These are phyloP conservation scores for Dolichomitus sp. DNA, from an alignment of 2,888 invertebrate genomes.

Conservation along the genomic window DNA sequence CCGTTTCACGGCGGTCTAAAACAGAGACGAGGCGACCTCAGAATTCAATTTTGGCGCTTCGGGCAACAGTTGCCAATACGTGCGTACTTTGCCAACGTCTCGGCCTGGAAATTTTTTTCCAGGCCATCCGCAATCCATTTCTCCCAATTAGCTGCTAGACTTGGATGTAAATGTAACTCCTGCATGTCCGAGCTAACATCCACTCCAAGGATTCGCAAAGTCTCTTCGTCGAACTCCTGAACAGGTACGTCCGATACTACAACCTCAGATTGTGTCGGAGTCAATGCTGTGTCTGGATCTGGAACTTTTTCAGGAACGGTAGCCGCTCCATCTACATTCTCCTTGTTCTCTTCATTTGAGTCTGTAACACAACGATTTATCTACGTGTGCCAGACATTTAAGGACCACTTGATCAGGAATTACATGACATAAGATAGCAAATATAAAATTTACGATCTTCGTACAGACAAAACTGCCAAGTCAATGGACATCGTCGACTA, in stretches of 20 bases:
- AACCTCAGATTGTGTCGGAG: too few species aligned
- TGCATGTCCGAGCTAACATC: conserved; percentile 34
- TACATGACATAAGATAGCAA: background rate
- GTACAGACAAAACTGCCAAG: conserved; percentile 38
- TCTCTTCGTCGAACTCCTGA: conserved; percentile 54
- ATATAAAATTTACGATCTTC: conserved; percentile 1
- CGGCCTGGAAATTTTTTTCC: conserved; percentile 46
- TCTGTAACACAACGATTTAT: background rate
- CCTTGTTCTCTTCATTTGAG: background rate
- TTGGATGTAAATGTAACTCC: conserved; percentile 57
- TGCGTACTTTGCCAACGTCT: conserved; percentile 62
- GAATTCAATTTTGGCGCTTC: conserved; percentile 65
- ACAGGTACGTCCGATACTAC: background rate
- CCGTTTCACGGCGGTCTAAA: conserved; percentile 61
- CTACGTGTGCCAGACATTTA: background rate
- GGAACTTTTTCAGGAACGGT: background rate
- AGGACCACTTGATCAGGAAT: background rate
- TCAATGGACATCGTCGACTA: conserved; percentile 33
- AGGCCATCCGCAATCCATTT: conserved; percentile 18
- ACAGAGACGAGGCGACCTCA: conserved; percentile 61
- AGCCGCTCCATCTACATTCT: background rate
- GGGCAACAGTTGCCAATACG: conserved; percentile 62
- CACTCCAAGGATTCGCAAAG: conserved; percentile 52
- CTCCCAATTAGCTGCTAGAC: conserved; percentile 58
- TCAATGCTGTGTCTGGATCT: too few species aligned